A percentile compares a stretch with the other conserved stretches of the same genome.
Evolutionary conservation across 1,140 invertebrate genomes (phyloP).

Genomic region (Tetramorium alpestre): DNA sequence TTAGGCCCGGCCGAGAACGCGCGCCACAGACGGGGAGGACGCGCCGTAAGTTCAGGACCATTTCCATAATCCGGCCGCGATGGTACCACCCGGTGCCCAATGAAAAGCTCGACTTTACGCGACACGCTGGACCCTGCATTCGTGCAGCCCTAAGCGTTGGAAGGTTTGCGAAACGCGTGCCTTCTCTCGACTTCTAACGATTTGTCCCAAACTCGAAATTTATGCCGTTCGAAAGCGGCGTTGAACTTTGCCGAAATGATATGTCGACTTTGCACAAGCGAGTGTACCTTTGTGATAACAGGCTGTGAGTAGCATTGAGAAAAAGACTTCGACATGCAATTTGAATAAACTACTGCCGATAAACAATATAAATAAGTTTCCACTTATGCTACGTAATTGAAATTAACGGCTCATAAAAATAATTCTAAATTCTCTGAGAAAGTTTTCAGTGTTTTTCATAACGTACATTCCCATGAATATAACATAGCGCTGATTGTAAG

Average conservation of each 20-base stretch:
- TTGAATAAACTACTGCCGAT: neutral
- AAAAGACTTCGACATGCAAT: neutral
- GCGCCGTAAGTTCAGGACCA: slow-evolving; percentile 68
- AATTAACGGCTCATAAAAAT: neutral
- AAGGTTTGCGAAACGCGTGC: slow-evolving; percentile 17
- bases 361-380: neutral
- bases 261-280: neutral
- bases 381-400: neutral
- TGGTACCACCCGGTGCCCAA: slow-evolving; percentile 68
- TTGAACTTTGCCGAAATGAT: neutral
- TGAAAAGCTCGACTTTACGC: slow-evolving; percentile 81
- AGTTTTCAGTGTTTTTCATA: no score
- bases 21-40: slow-evolving; percentile 46
- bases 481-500: neutral
- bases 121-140: slow-evolving; percentile 23
- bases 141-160: slow-evolving; percentile 21
- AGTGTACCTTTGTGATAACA: slow-evolving; percentile 36
- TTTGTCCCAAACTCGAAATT: slow-evolving; percentile 34
- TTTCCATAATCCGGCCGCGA: slow-evolving; percentile 82
- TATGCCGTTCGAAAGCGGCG: slow-evolving; percentile 37
- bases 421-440: neutral
- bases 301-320: neutral
- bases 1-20: slow-evolving; percentile 68
- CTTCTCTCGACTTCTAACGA: slow-evolving; percentile 53
- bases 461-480: neutral